Base-by-base conservation (phyloP, 2,797 vertebrate genomes). In the Meda fulgida region DNA sequence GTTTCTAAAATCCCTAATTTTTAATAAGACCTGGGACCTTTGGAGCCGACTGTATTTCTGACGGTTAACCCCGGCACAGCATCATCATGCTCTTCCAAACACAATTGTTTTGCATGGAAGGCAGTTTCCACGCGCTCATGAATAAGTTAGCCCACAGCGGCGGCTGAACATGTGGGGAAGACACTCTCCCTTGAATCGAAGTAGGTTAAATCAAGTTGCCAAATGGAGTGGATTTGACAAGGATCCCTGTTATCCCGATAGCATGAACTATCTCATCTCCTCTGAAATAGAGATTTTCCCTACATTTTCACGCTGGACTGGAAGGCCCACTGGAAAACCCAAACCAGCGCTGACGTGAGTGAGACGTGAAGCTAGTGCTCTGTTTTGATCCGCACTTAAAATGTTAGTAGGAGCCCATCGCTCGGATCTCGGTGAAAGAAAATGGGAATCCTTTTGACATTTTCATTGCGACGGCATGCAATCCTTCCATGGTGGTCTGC, bases 131-230 rank as follows among this genome's bases (percentile, higher is more conserved):
- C 67, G 78, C 58, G 13, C 81, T 86, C 78, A 88, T 89, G 77
- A 89, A 88, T 88, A 88, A 86, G 82, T 88, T 63, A 72, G 51
- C 72, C 55, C 72, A 51, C 66, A 75, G 78, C 43, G 38, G 67
- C 75, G n/a, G 70, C 79, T 40, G 73, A 67, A 77, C 86, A 80
- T 86, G 86, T 65, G 63, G 84, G 46, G 84, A 60, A 87, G 80
- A 87, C 51, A 29, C 16, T 76, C 79, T 83, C 76, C 67, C 43
- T 67, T 69, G 66, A 89, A 84, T 85, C 26, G 40, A 85, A 87
- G 81, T 87, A 81, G 87, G 88, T 84, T 89, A 90, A 90, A 90
- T 90, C 88, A 81, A 90, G 85, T 80, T 51, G 5, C 75, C 81
- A 87, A 86, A 78, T 78, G 65, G 81, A 88, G 81, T 87, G 72